phyloP scores from a whole-genome alignment of 2,797 vertebrate species.

The Danio jaintianensis region DNA sequence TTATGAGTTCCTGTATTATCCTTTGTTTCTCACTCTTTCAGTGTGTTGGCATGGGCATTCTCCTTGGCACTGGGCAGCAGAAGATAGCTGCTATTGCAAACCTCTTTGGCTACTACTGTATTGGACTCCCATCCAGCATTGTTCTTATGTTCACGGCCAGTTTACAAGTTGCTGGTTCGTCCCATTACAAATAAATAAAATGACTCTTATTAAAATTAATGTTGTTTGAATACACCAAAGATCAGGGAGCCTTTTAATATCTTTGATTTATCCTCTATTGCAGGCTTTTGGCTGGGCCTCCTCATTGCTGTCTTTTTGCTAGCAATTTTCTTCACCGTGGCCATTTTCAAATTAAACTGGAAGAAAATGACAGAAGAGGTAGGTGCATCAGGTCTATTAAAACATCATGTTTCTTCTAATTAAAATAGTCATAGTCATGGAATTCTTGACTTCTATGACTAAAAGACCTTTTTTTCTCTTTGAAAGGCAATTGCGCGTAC shows the following conservation, averaged over 20 bases:
- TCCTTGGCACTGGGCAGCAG: slow-evolving; percentile 90
- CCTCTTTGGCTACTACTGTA: slow-evolving; percentile 84
- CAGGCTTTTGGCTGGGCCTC: slow-evolving; percentile 91
- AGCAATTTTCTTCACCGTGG: slow-evolving; percentile 79
- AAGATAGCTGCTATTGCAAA: slow-evolving; percentile 90
- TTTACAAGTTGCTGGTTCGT: slow-evolving; percentile 84
- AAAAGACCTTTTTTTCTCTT: background rate
- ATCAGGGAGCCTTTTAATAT: background rate
- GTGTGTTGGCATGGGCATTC: slow-evolving; percentile 85
- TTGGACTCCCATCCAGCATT: slow-evolving; percentile 85
- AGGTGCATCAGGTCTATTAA: slow-evolving; percentile 40
- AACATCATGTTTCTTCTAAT: background rate
- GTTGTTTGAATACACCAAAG: background rate
- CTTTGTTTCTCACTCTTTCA: slow-evolving; percentile 60
- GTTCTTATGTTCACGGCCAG: slow-evolving; percentile 85
- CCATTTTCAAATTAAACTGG: slow-evolving; percentile 86
- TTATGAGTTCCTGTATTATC: background rate
- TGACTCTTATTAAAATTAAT: background rate
- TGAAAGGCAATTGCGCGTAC: slow-evolving; percentile 62
- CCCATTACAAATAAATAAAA: background rate
- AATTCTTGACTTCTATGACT: background rate
- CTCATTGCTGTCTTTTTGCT: slow-evolving; percentile 81
- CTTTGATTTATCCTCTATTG: background rate
- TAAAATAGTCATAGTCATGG: slow-evolving; percentile 1
- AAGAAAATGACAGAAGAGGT: slow-evolving; percentile 83